Base-by-base conservation (phyloP, 2,888 invertebrate species). In the Diaphora mendica region DNA sequence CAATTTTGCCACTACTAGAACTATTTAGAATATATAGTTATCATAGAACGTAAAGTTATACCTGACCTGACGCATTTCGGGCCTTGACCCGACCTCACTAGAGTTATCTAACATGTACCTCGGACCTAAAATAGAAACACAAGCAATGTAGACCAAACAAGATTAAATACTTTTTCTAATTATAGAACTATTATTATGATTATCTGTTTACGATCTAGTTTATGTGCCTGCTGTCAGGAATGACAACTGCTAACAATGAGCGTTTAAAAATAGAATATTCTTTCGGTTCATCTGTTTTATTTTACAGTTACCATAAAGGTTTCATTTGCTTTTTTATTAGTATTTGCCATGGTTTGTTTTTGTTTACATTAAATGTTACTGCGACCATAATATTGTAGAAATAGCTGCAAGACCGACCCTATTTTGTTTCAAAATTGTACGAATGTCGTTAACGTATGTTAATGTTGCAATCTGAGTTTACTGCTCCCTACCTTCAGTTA, bases 121-220 rank as follows among this genome's bases (percentile, higher is more conserved):
- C 72, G 68, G 51, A 9, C 71, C 83, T 87, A 84, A 81, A 84
- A 83, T 87, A 87, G 85, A 82, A 74, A 81, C 75, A 80, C 74
- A 81, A 83, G 39, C 82, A 80, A 81, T 80, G 81, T 68, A 79
- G 82, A 82, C 80, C 80, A 82, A 86, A 84, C 81, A 85, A 71
- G 72, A 79, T 77, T 82, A 80, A 82, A 80, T 80, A 82, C 66
- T 81, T 82, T 82, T 76, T 87, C 88, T 89, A 88, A 85, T 86
- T 86, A 86, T 88, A 89, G 86, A 48, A 75, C 74, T 79, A 79
- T 82, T 84, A 82, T 86, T 83, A 79, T 81, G 73, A 83, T 87
- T 75, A 80, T 80, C 74, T 76, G 81, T 86, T 87, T 83, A 87
- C 79, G 81, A 85, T 78, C 76, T 74, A 72, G 74, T 72, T 71